phyloP scores from a whole-genome alignment of 2,888 invertebrate genomes.

The Luperina testacea region DNA sequence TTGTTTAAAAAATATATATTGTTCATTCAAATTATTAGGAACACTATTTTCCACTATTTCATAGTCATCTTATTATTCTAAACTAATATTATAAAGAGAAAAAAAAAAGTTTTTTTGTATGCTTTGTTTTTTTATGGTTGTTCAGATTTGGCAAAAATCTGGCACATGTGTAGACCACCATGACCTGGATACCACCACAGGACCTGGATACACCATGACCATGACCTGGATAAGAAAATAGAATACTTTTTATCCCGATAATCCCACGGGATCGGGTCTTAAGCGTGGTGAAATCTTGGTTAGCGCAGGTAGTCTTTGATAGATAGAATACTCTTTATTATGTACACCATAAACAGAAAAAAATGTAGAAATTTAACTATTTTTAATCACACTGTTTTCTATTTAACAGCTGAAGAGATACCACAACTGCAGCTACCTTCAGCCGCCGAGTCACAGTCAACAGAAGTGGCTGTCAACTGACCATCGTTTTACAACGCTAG shows the following conservation, averaged over 20 bases:
- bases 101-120: too few relatives aligned
- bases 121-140: too few relatives aligned
- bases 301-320: neutral
- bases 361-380: neutral
- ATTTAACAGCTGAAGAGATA: constrained; percentile 4
- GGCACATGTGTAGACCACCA: too few relatives aligned
- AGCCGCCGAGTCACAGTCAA: constrained; percentile 65
- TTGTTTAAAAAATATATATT: neutral
- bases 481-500: constrained; percentile 60
- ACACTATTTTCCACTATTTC: neutral
- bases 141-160: too few relatives aligned
- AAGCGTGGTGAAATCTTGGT: too few relatives aligned
- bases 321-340: neutral
- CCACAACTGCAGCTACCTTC: constrained; percentile 23
- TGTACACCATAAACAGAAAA: neutral
- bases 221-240: too few relatives aligned
- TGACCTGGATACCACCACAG: too few relatives aligned
- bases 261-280: too few relatives aligned
- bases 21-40: neutral
- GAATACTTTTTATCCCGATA: too few relatives aligned
- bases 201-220: too few relatives aligned
- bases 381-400: constrained; percentile 6
- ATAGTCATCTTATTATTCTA: too few relatives aligned
- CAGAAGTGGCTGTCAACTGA: constrained; percentile 80
- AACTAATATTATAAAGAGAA: too few relatives aligned